phyloP scores from a whole-genome alignment of 2,888 invertebrate genomes.

The Spicauda simplicius region DNA sequence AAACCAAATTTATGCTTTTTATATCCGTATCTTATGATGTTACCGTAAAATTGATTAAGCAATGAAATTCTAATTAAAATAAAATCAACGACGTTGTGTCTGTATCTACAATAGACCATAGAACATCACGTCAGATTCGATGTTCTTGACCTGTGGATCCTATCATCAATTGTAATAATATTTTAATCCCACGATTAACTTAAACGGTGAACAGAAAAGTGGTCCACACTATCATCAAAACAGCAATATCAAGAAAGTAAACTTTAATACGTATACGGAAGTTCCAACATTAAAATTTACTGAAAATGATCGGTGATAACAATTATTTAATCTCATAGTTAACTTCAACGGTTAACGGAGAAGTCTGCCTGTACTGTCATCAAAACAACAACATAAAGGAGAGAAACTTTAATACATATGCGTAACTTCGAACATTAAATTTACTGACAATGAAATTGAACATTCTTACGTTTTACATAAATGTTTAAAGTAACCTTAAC shows the following conservation, averaged over 20 bases:
- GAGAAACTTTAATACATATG: background rate
- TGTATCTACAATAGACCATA: too few species aligned
- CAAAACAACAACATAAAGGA: conserved; percentile 23
- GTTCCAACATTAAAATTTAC: conserved; percentile 6
- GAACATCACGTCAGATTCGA: too few species aligned
- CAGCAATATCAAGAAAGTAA: conserved; percentile 23
- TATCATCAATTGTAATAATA: too few species aligned
- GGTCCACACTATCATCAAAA: background rate
- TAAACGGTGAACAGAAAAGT: background rate
- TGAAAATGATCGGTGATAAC: background rate
- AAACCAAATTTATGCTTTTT: too few species aligned
- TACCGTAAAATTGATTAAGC: too few species aligned
- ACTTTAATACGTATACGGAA: conserved; percentile 2
- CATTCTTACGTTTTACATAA: conserved; percentile 17
- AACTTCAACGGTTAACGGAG: background rate
- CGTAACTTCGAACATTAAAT: conserved; percentile 4
- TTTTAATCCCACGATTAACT: background rate
- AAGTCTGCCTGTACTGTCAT: background rate
- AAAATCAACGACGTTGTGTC: too few species aligned
- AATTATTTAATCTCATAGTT: background rate
- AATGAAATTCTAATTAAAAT: too few species aligned
- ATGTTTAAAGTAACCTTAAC: conserved; percentile 22
- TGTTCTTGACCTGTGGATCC: too few species aligned
- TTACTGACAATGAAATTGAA: conserved; percentile 23
- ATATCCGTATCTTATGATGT: too few species aligned